Percentiles rank a stretch among this genome's conserved stretches.
Evolutionary conservation across 2,888 invertebrate species (phyloP).

Genomic region (Mylabris sibirica): DNA sequence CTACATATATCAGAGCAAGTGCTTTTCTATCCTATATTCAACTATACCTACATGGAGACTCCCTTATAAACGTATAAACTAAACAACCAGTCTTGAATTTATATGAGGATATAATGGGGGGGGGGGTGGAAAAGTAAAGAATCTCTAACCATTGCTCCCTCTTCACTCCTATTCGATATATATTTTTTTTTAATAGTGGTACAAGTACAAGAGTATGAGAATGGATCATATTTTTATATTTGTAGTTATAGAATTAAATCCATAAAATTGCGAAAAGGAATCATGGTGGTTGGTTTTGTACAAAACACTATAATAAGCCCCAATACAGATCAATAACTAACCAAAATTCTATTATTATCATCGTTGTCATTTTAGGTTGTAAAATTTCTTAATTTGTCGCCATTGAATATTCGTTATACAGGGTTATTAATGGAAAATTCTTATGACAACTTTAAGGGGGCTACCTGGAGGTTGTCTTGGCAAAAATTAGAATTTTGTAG

Average conservation of each 20-base stretch:
- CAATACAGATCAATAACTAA: not conserved
- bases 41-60: not conserved
- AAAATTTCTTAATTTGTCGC: not conserved
- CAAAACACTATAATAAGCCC: slow-evolving; percentile 20
- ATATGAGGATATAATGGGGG: slow-evolving; percentile 49
- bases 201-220: too few relatives aligned
- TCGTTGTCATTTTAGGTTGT: too few relatives aligned
- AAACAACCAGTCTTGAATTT: slow-evolving; percentile 28
- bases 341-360: not conserved
- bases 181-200: slow-evolving; percentile 11
- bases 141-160: slow-evolving; percentile 36
- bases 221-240: not conserved
- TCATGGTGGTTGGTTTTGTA: slow-evolving; percentile 38
- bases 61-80: slow-evolving; percentile 4
- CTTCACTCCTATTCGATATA: slow-evolving; percentile 29
- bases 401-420: too few relatives aligned
- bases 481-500: too few relatives aligned
- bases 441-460: too few relatives aligned
- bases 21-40: slow-evolving; percentile 23
- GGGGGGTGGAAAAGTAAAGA: slow-evolving; percentile 36
- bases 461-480: too few relatives aligned
- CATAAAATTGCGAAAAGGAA: slow-evolving; percentile 30
- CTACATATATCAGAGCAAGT: slow-evolving; percentile 39
- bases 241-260: slow-evolving; percentile 16
- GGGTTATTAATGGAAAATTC: too few relatives aligned